Evolutionary conservation across 2,888 invertebrate genomes (phyloP), one percentile per base, ranked within the genome.

Genomic region (Ypsolopha sequella): DNA sequence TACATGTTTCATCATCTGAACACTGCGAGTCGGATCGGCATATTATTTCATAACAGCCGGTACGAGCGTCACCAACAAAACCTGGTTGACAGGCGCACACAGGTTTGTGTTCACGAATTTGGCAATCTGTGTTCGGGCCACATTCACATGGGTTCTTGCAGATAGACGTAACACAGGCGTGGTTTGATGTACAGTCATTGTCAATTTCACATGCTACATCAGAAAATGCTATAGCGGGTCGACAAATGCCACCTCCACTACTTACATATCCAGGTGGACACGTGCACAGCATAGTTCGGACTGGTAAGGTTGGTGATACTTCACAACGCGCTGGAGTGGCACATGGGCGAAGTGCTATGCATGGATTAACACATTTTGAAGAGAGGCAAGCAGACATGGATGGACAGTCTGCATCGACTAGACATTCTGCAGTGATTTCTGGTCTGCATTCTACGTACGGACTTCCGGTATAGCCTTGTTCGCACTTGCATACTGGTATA

Each of bases 231-330:
- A 89, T 89, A n/a, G 91, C 91, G 2, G 94, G 91, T 54, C 91
- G 91, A 67, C 95, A 95, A 41, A 92, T 90, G 36, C 95, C 95
- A 48, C 95, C 95, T 52, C 95, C 95, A 58, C 92, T 93, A 75
- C 93, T 95, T 4, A 95, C 90, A 63, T 95, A 96, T 13, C 96
- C 96, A 50, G 94, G 93, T 34, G 96, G 95, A 64, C 97, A 97
- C 3, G 95, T 90, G 69, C 96, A 97, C 39, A 95, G 89, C 93
- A 96, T 95, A 0, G 96, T 95, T 56, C 96, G 89, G 6, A 96
- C 93, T 0, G 96, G 95, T 34, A 92, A 75, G 6, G 95, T 94
- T 1, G 93, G 91, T 33, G 94, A 90, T 0, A 95, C 95, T 74
- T 92, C 90, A 67, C 96, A 96, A 56, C 90, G 90, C 0, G 96